These are phyloP conservation scores for Phasia obesa DNA, from an alignment of 2,888 invertebrate species.

Conservation along the genomic window DNA sequence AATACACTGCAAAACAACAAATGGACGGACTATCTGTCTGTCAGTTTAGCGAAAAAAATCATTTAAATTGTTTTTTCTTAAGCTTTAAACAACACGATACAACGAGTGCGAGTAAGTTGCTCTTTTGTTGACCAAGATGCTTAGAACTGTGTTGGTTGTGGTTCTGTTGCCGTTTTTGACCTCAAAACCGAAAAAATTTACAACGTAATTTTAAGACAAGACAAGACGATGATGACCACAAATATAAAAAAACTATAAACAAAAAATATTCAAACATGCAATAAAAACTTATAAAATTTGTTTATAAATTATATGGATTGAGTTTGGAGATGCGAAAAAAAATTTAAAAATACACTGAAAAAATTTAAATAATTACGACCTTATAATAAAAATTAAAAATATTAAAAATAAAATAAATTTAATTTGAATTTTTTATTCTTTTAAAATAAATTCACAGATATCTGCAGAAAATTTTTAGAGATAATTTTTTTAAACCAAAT, in stretches of 20 bases:
- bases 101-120: constrained; percentile 15
- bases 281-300: neutral
- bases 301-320: constrained; percentile 1
- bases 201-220: constrained; percentile 35
- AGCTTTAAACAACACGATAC: constrained; percentile 45
- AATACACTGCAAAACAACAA: constrained; percentile 31
- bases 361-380: neutral
- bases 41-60: constrained; percentile 10
- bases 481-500: too few species aligned
- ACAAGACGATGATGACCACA: constrained; percentile 40
- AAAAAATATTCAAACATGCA: constrained; percentile 3
- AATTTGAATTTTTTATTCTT: too few species aligned
- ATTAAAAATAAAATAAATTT: too few species aligned
- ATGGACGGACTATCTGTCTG: constrained; percentile 3
- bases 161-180: constrained; percentile 54
- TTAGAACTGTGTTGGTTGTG: constrained; percentile 20
- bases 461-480: too few species aligned
- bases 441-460: too few species aligned
- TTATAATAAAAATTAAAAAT: too few species aligned
- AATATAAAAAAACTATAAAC: constrained; percentile 6
- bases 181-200: constrained; percentile 64
- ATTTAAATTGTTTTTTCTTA: constrained; percentile 2
- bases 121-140: constrained; percentile 28
- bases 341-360: constrained; percentile 8
- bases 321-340: constrained; percentile 20